These are phyloP conservation scores for Patagioenas fasciata DNA, from an alignment of 2,113 vertebrate species.

Conservation along the genomic window DNA sequence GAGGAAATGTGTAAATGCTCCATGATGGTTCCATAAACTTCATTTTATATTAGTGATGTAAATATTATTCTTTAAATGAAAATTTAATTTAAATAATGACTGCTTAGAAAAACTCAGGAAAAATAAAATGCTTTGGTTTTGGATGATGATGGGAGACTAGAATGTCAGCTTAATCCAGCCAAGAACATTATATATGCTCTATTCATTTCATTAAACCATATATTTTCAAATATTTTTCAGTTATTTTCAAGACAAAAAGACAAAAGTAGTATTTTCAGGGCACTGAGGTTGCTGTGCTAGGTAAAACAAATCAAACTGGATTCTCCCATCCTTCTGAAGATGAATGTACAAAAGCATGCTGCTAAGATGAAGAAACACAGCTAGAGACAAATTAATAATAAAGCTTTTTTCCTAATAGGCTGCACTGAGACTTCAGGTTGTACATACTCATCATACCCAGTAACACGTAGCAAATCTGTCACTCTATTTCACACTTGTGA, in stretches of 20 bases:
- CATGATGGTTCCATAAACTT: background rate
- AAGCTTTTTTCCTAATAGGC: background rate
- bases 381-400: background rate
- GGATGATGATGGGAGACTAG: background rate
- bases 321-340: background rate
- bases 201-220: background rate
- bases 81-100: background rate
- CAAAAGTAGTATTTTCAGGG: background rate
- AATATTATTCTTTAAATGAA: background rate
- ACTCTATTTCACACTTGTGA: background rate
- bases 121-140: background rate
- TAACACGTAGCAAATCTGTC: accelerated
- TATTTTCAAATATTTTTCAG: background rate
- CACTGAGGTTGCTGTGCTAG: background rate
- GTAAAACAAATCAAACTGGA: background rate
- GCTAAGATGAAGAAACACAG: background rate
- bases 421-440: background rate
- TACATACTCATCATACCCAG: too few relatives aligned
- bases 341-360: background rate
- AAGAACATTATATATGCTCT: background rate
- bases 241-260: background rate
- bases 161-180: background rate
- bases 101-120: background rate
- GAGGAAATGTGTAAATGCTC: background rate
- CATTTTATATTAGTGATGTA: background rate